Base-by-base conservation (phyloP, 1,140 invertebrate species). In the Apis dorsata region DNA sequence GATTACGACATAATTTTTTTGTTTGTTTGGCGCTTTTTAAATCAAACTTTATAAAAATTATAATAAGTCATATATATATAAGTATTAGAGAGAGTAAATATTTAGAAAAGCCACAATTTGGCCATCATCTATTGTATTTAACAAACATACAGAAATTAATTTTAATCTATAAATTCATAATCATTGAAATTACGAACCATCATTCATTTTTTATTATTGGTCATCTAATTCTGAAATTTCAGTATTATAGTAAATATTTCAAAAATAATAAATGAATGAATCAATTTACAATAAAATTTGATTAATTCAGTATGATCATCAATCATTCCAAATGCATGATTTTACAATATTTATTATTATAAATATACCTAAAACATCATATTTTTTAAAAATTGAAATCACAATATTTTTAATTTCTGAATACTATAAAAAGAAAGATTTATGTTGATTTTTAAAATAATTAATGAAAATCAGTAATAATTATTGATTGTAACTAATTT, bases 241-340 rank as follows among this genome's bases (percentile, higher is more conserved):
- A 51, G 21, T n/a, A 7, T 69, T 66, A 53, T 65, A 66, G 3
- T 65, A 7, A 76, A 34, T 77, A 65, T 55, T 55, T 65, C 51
- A 53, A 57, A 34, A 69, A 15, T n/a, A 51, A 59, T 49, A 59
- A 70, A 79, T 55, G 13, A 44, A 59, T 79, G 13, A 19, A 70
- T 28, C 11, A 24, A 57, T 59, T 79, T 57, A 71, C 68, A 51
- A 71, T 51, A 59, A 69, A 79, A 72, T 72, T 72, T 79, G 62
- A 44, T 44, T 24, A 79, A 53, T 12, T 76, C 74, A 75, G 51
- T 62, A 49, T 17, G 44, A 72, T 28, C 28, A 19, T 59, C 44
- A 53, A 19, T 59, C 59, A 53, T 51, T 12, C 24, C 12, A 55
- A 11, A 13, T 72, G 21, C 11, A 57, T 24, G 15, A 34, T 11